These are phyloP conservation scores for Aurelia sp. DNA, from an alignment of 30 jellyfish, hydroid and myxozoan genomes.

Conservation along the genomic window DNA sequence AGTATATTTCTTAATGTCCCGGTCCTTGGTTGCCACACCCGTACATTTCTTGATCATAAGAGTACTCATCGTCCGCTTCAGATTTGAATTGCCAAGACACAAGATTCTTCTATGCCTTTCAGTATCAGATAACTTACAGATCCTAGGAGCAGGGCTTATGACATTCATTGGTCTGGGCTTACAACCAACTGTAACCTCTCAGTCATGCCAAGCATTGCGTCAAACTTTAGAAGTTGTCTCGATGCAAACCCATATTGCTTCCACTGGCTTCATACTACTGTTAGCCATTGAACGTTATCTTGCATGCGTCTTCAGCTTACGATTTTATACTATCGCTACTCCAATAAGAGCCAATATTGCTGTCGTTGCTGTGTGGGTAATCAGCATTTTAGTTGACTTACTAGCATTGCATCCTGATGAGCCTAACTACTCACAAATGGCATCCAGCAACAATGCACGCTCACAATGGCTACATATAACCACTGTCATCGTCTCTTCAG, in stretches of 20 bases:
- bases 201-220: background rate
- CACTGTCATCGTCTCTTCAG: background rate
- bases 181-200: background rate
- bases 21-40: too few relatives aligned
- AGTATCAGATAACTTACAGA: background rate
- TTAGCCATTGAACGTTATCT: background rate
- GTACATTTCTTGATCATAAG: too few relatives aligned
- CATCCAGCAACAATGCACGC: background rate
- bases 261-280: slow-evolving; percentile 2
- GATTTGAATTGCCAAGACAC: too few relatives aligned
- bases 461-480: background rate
- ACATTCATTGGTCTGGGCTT: background rate
- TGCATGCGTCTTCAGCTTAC: slow-evolving; percentile 28
- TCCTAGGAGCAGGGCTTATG: background rate
- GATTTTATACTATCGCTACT: background rate
- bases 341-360: background rate
- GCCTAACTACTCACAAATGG: background rate
- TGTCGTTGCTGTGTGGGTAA: background rate
- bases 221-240: background rate
- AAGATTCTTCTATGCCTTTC: background rate
- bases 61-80: too few relatives aligned
- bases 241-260: background rate
- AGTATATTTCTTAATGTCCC: too few relatives aligned
- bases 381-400: background rate
- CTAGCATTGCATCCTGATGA: background rate